Evolutionary conservation across 2,888 invertebrate genomes (phyloP).

Genomic region (Tipula lateralis): DNA sequence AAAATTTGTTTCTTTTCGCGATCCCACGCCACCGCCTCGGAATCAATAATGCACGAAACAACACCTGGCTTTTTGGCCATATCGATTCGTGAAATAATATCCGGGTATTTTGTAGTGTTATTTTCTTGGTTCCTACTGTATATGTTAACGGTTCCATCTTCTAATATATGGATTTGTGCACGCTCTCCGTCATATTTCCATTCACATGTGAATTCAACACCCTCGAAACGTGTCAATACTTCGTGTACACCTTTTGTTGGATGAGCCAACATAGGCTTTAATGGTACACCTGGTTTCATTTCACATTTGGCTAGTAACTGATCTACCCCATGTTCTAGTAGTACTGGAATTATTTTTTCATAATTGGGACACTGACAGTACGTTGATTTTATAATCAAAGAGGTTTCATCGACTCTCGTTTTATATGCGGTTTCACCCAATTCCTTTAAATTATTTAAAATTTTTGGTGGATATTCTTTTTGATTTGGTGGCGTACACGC

Average conservation of each 20-base stretch:
- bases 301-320: constrained; percentile 75
- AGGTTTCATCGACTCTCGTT: constrained; percentile 64
- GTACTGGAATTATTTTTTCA: constrained; percentile 71
- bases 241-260: constrained; percentile 93
- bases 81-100: constrained; percentile 71
- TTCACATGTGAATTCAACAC: constrained; percentile 90
- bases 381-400: constrained; percentile 80
- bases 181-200: constrained; percentile 99
- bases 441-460: constrained; percentile 60
- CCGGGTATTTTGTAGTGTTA: constrained; percentile 93
- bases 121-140: constrained; percentile 96
- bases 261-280: constrained; percentile 98
- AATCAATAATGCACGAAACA: constrained; percentile 83
- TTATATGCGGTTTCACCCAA: constrained; percentile 67
- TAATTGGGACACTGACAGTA: constrained; percentile 97
- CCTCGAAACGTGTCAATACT: constrained; percentile 76
- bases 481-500: constrained; percentile 73
- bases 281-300: constrained; percentile 84
- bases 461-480: constrained; percentile 55
- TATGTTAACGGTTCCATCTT: constrained; percentile 67
- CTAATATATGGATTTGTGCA: constrained; percentile 81
- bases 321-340: constrained; percentile 70
- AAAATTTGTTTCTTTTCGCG: constrained; percentile 77
- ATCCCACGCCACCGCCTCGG: constrained; percentile 98
- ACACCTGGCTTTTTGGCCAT: constrained; percentile 56